Evolutionary conservation across 2,113 vertebrate species (phyloP).

Genomic region (Prunella himalayana): DNA sequence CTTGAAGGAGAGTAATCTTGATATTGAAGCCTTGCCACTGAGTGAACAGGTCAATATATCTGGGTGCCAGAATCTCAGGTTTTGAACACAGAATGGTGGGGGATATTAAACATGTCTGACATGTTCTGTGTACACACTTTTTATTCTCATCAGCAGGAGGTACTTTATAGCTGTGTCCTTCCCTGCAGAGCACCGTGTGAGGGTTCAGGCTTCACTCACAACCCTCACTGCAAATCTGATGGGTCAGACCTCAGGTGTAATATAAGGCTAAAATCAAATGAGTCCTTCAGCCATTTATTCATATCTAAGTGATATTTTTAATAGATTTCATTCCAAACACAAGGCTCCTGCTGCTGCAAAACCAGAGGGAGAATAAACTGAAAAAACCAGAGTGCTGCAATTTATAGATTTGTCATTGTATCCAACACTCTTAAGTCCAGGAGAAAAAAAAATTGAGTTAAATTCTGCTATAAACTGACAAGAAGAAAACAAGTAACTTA

Average conservation of each 20-base stretch:
- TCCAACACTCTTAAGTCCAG: background rate
- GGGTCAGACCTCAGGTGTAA: background rate
- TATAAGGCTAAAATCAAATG: background rate
- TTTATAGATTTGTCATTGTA: constrained; percentile 6
- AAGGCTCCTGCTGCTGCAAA: background rate
- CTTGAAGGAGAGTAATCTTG: constrained; percentile 55
- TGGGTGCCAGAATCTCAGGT: background rate
- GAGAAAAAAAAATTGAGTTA: background rate
- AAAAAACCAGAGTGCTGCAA: background rate
- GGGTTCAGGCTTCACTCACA: background rate
- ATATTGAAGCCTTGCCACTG: constrained; percentile 39
- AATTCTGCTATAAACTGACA: background rate
- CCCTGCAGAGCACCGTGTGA: background rate
- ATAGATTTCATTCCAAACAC: background rate
- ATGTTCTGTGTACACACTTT: background rate
- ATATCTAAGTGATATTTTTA: background rate
- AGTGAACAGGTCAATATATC: constrained; percentile 35
- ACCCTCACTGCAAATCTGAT: background rate
- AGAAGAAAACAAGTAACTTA: background rate
- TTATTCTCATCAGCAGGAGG: background rate
- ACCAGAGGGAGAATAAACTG: background rate
- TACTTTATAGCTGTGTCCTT: background rate
- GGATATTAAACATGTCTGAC: constrained; percentile 18
- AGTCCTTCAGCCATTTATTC: background rate
- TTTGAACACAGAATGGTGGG: background rate